Percentiles rank a stretch among this genome's conserved stretches.
phyloP scores from a whole-genome alignment of 2,888 invertebrate genomes.

The Machimus atricapillus region DNA sequence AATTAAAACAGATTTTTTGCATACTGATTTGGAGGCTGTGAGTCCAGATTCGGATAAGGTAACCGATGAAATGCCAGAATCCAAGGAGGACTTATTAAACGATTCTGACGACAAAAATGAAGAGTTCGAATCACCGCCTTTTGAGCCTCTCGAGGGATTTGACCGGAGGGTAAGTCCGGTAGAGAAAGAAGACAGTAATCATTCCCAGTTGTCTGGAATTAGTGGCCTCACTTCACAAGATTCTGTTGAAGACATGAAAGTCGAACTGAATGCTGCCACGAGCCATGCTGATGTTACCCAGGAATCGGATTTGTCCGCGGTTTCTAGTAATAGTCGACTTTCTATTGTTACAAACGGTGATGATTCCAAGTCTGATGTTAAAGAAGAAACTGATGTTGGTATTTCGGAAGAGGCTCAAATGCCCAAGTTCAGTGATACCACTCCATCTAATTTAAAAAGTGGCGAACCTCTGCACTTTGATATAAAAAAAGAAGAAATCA shows the following conservation, averaged over 20 bases:
- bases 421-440: conserved; percentile 60
- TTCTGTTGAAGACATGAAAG: conserved; percentile 50
- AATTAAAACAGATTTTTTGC: conserved; percentile 68
- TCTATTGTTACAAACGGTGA: conserved; percentile 66
- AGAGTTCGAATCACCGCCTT: conserved; percentile 71
- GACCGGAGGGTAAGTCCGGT: conserved; percentile 52
- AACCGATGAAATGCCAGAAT: conserved; percentile 58
- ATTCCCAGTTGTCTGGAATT: conserved; percentile 68
- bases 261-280: neutral
- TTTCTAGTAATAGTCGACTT: conserved; percentile 68
- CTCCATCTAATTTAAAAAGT: conserved; percentile 50
- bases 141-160: conserved; percentile 67
- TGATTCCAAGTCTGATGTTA: conserved; percentile 41
- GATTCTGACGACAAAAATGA: conserved; percentile 55
- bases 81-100: conserved; percentile 55
- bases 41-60: conserved; percentile 80
- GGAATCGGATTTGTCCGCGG: conserved; percentile 70
- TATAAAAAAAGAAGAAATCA: conserved; percentile 61
- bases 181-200: conserved; percentile 63
- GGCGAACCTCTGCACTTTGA: conserved; percentile 54
- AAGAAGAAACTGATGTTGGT: conserved; percentile 59
- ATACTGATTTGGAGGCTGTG: conserved; percentile 80
- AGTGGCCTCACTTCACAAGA: conserved; percentile 60
- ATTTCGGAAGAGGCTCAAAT: conserved; percentile 62
- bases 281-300: conserved; percentile 51